phyloP scores from a whole-genome alignment of 2,888 invertebrate species.

The Andrena fulva region DNA sequence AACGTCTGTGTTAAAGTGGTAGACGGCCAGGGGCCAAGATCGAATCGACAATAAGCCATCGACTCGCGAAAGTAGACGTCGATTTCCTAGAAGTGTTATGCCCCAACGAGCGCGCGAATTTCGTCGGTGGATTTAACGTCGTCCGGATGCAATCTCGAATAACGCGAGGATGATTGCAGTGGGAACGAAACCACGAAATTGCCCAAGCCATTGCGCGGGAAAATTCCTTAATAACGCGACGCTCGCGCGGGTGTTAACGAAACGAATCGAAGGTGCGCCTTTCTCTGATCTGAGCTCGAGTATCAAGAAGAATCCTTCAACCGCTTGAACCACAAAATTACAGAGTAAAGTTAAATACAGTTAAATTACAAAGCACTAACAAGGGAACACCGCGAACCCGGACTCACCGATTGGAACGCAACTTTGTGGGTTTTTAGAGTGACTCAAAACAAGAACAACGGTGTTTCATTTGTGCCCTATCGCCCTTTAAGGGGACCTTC shows the following conservation, averaged over 20 bases:
- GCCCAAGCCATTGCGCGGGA: slow-evolving; percentile 16
- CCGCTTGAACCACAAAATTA: slow-evolving; percentile 32
- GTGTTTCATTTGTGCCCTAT: no score
- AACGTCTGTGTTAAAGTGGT: no score
- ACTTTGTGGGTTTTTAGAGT: no score
- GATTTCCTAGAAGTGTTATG: slow-evolving; percentile 15
- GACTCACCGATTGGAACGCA: no score
- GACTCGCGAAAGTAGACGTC: background rate
- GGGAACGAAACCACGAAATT: slow-evolving; percentile 20
- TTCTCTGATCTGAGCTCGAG: slow-evolving; percentile 17
- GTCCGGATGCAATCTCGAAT: slow-evolving; percentile 14
- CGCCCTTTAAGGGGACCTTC: no score
- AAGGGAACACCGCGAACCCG: no score
- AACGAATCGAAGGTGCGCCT: slow-evolving; percentile 11
- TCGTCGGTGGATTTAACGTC: slow-evolving; percentile 1
- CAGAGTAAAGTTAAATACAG: background rate
- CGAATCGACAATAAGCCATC: background rate
- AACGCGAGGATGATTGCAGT: slow-evolving; percentile 28
- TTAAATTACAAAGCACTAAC: no score
- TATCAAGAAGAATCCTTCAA: slow-evolving; percentile 24
- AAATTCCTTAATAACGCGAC: slow-evolving; percentile 37
- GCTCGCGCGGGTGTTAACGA: slow-evolving; percentile 9
- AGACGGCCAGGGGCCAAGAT: no score
- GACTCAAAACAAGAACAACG: no score
- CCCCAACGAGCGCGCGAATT: background rate